Evolutionary conservation across 1,140 invertebrate genomes (phyloP), one percentile per base, ranked within the genome.

Genomic region (Caenorhabditis remanei): DNA sequence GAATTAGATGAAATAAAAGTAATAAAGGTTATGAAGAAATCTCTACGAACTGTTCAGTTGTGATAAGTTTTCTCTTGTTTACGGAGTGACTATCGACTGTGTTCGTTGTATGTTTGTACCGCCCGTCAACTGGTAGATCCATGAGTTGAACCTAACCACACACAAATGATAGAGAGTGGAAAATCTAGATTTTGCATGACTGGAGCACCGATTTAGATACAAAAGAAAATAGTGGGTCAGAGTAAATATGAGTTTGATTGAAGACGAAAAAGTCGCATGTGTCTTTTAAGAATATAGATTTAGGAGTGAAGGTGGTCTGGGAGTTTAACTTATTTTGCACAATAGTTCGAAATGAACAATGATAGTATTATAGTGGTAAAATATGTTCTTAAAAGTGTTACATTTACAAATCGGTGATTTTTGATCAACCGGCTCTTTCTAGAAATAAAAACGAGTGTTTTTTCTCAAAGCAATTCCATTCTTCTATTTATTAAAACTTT

Each of bases 91-190:
- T 79, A 43, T 71, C 65, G 65, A 41, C 71, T 79, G 71, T 79
- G 71, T 79, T 79, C 71, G 71, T 79, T 32, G 71, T 79, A 53
- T 79, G 71, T 79, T 79, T 50, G 71, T 79, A 50, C 71, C 71
- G 71, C 46, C 71, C 71, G 71, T 50, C 40, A 79, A 79, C 71
- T 79, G 8, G 71, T 79, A 79, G 71, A 79, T 79, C 21, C 71
- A 79, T 50, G 71, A 63, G 46, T 46, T 46, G 65, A 71, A 48
- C 67, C 16, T n/a, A 71, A 71, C 71, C 71, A 79, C 40, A 50
- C 71, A 79, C 46, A 79, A 16, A 46, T 13, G 21, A 5, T 32
- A 32, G 32, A 19, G 65, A 65, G 65, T 8, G 16, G 19, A 63
- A 41, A 79, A 79, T 79, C 71, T 79, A 79, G 71, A 79, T 79